Evolutionary conservation across 2,797 vertebrate species (phyloP).

Genomic region (Champsocephalus gunnari): DNA sequence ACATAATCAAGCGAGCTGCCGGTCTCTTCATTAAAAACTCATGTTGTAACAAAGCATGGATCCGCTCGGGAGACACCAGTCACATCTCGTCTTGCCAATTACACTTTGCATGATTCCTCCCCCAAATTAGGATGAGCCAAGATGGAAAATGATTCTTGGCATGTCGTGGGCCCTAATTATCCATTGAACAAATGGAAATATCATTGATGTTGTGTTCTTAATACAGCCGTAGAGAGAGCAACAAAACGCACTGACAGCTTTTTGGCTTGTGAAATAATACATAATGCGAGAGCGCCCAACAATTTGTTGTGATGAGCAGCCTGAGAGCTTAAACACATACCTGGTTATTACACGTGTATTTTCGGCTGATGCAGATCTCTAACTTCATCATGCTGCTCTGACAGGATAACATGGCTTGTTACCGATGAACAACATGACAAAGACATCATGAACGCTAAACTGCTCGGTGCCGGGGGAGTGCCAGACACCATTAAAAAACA

Average conservation of each 20-base stretch:
- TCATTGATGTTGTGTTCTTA: constrained; percentile 85
- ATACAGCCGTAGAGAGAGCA: constrained; percentile 77
- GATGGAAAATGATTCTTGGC: constrained; percentile 88
- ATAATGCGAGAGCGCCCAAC: constrained; percentile 28
- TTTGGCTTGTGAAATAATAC: constrained; percentile 61
- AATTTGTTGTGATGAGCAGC: constrained; percentile 53
- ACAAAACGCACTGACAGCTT: constrained; percentile 79
- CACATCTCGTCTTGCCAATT: constrained; percentile 86
- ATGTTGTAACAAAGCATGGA: constrained; percentile 78
- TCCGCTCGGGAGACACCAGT: constrained; percentile 78
- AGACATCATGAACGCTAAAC: constrained; percentile 32
- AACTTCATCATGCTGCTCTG: constrained; percentile 25
- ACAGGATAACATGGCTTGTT: constrained; percentile 35
- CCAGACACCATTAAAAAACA: constrained; percentile 48
- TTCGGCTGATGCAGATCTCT: constrained; percentile 28
- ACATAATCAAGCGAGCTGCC: constrained; percentile 62
- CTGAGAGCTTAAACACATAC: constrained; percentile 45
- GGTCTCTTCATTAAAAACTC: constrained; percentile 74
- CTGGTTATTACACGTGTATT: constrained; percentile 58
- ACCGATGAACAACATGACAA: constrained; percentile 33
- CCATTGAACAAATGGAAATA: constrained; percentile 83
- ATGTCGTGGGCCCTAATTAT: constrained; percentile 87
- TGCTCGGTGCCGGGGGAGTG: constrained; percentile 8
- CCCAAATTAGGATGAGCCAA: constrained; percentile 86
- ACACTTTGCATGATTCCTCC: constrained; percentile 87